phyloP scores from a whole-genome alignment of 2,888 invertebrate genomes.

The Agrilus cyanescens region DNA sequence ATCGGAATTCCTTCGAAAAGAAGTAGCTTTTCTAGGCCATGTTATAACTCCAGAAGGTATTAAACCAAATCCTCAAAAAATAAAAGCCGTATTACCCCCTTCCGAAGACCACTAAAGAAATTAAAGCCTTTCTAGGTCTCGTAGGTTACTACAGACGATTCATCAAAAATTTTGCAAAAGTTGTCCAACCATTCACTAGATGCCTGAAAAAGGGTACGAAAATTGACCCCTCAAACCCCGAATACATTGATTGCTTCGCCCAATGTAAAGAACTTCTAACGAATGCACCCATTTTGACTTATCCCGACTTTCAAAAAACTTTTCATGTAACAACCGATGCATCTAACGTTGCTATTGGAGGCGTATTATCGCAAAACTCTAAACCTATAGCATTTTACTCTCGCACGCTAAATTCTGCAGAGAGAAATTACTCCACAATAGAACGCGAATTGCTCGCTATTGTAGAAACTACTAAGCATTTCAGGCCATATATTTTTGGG shows the following conservation, averaged over 20 bases:
- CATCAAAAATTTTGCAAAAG: constrained; percentile 8
- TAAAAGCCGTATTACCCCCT: constrained; percentile 3
- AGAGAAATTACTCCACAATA: constrained; percentile 7
- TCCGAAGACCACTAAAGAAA: constrained; percentile 7
- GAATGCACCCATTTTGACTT: constrained; percentile 8
- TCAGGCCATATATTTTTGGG: constrained; percentile 4
- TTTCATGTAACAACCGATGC: constrained; percentile 12
- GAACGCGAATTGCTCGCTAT: constrained; percentile 2
- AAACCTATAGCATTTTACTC: constrained; percentile 7
- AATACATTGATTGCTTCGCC: too few species aligned
- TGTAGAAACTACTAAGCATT: constrained; percentile 3
- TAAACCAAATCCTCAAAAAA: constrained; percentile 12
- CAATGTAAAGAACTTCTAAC: too few species aligned
- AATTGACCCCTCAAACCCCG: constrained; percentile 4
- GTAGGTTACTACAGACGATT: constrained; percentile 6
- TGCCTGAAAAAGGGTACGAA: constrained; percentile 8
- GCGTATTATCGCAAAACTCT: constrained; percentile 13
- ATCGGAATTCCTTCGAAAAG: constrained; percentile 3
- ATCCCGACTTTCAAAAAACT: constrained; percentile 12
- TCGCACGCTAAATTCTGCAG: constrained; percentile 5
- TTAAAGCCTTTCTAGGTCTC: constrained; percentile 7
- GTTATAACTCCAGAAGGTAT: constrained; percentile 13
- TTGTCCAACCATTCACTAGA: constrained; percentile 7
- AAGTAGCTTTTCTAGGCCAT: constrained; percentile 7
- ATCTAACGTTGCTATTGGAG: constrained; percentile 9